These are phyloP conservation scores for Drosophila nigromelanica DNA, from an alignment of 1,140 invertebrate species.

Conservation along the genomic window DNA sequence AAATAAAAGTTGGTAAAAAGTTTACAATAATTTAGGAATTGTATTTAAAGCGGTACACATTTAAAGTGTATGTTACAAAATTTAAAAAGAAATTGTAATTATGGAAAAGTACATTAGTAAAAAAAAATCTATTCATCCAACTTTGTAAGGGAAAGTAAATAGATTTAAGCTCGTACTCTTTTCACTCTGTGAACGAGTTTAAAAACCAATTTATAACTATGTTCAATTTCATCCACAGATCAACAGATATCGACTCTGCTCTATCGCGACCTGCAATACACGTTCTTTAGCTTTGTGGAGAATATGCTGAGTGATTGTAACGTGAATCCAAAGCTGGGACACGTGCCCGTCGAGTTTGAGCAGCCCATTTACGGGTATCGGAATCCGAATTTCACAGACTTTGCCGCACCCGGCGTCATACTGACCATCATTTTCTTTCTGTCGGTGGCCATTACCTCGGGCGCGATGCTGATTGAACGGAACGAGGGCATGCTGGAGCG, in stretches of 20 bases:
- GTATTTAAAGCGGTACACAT: too few relatives aligned
- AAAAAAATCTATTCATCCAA: too few relatives aligned
- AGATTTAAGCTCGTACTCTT: neutral
- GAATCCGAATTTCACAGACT: slow-evolving; percentile 95
- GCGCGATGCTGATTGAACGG: slow-evolving; percentile 94
- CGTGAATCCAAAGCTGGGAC: slow-evolving; percentile 88
- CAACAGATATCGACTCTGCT: slow-evolving; percentile 95
- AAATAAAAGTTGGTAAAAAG: neutral
- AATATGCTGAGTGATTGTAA: slow-evolving; percentile 88
- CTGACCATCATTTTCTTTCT: slow-evolving; percentile 97
- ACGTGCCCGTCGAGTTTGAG: slow-evolving; percentile 90
- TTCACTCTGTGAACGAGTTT: neutral
- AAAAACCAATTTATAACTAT: too few relatives aligned
- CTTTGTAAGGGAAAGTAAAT: too few relatives aligned
- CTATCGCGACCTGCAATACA: slow-evolving; percentile 89
- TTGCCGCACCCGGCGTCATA: slow-evolving; percentile 96
- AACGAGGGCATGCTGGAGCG: slow-evolving; percentile 95
- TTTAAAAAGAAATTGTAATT: too few relatives aligned
- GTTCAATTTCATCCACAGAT: slow-evolving; percentile 86
- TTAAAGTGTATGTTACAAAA: too few relatives aligned
- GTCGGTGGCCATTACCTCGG: slow-evolving; percentile 95
- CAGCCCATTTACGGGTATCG: slow-evolving; percentile 94
- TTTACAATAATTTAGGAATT: neutral
- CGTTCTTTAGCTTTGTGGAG: slow-evolving; percentile 90
- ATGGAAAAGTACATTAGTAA: too few relatives aligned